Base-by-base conservation (phyloP, 2,113 vertebrate species). In the Plotosus lineatus region DNA sequence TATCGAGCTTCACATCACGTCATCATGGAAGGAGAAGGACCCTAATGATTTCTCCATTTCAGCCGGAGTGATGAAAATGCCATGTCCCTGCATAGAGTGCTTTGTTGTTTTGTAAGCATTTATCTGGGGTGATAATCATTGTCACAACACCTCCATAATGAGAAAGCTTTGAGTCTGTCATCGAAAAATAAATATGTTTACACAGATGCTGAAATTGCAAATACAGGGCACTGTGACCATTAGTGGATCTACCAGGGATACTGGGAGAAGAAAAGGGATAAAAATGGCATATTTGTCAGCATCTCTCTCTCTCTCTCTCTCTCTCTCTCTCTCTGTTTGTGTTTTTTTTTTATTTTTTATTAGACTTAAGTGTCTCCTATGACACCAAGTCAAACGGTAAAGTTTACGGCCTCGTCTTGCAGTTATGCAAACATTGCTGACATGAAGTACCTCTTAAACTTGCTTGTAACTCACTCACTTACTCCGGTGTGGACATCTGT, bases 11-110 rank as follows among this genome's bases (percentile, higher is more conserved):
- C 42, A 44, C 56, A 77, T 48, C 36, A 60, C 8, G 38, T 61
- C 15, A 17, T 46, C 75, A 23, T 38, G 0, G 56, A 46, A 63
- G 75, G 51, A 77, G 56, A 69, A 73, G n/a, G 33, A 10, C 42
- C 75, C 40, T 61, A 61, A 77, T 61, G 55, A 80, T 72, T 72
- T 61, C 55, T 55, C 51, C 36, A 71, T 71, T 58, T 58, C 51
- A 50, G 78, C 55, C 40, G 15, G 19, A 31, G 14, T 60, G 66
- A 71, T 72, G 66, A 80, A 56, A 72, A 80, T 60, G 66, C 65
- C 66, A 48, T 36, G 6, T n/a, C 78, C 61, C 19, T 26, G 19
- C 68, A 80, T 46, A 72, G 48, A 53, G 53, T 36, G 38, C 26
- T 33, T 31, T 46, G 50, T 46, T 80, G 66, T 60, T 79, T 69